Percentiles rank a stretch among this genome's conserved stretches.
phyloP scores from a whole-genome alignment of 2,113 vertebrate genomes.

The Microtus montanus region DNA sequence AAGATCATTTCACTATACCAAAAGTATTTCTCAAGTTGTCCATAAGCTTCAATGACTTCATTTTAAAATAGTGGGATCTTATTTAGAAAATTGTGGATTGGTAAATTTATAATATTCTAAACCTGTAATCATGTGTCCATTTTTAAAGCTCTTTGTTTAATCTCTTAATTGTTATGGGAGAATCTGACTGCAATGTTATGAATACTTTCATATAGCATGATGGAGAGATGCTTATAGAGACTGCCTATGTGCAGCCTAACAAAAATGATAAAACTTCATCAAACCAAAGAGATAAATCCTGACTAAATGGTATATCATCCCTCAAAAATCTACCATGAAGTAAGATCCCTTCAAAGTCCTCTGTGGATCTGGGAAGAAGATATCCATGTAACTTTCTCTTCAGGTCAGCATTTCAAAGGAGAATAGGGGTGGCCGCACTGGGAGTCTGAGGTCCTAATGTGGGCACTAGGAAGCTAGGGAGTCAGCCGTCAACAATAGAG shows the following conservation, averaged over 20 bases:
- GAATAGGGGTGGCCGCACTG: neutral
- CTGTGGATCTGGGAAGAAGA: neutral
- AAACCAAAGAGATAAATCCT: neutral
- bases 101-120: neutral
- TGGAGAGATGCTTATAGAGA: fast-evolving
- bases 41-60: neutral
- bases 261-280: neutral
- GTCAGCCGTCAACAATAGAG: neutral
- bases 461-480: neutral
- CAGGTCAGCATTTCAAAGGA: neutral
- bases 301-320: neutral
- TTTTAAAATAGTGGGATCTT: neutral
- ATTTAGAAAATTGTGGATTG: neutral
- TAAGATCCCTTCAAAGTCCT: neutral
- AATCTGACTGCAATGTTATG: neutral
- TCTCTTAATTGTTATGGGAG: neutral
- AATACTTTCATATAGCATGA: neutral
- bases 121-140: neutral
- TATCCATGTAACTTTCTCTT: neutral
- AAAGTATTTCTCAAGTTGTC: neutral
- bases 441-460: fast-evolving
- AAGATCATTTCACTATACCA: neutral
- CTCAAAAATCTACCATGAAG: neutral
- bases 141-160: neutral
- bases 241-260: neutral